phyloP scores from a whole-genome alignment of 2,888 invertebrate genomes.

The Pediacus dermestoides region DNA sequence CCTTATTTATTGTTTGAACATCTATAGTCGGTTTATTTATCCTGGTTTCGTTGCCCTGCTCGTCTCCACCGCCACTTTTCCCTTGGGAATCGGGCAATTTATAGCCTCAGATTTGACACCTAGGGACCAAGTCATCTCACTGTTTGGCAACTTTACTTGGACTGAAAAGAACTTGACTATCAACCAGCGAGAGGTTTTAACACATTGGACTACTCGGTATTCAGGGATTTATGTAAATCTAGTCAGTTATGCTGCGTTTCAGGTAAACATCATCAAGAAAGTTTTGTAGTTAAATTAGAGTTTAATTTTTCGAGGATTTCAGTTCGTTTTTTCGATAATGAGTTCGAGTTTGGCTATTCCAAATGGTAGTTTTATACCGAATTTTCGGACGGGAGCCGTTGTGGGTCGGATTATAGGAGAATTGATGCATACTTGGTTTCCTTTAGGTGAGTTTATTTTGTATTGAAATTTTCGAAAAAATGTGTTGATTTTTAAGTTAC shows the following conservation, averaged over 20 bases:
- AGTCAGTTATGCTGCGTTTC: constrained; percentile 76
- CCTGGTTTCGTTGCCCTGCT: constrained; percentile 83
- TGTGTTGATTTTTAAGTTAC: neutral
- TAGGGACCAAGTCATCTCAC: constrained; percentile 58
- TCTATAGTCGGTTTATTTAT: constrained; percentile 67
- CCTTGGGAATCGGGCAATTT: constrained; percentile 77
- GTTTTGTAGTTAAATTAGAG: constrained; percentile 1
- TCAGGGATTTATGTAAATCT: constrained; percentile 85
- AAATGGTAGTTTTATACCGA: constrained; percentile 94
- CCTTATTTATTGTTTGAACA: constrained; percentile 1
- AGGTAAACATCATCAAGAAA: constrained; percentile 61
- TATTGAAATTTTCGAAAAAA: constrained; percentile 5
- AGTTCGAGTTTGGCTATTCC: constrained; percentile 96
- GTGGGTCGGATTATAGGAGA: constrained; percentile 91
- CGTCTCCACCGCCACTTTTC: constrained; percentile 77
- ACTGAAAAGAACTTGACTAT: constrained; percentile 73
- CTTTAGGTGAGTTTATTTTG: constrained; percentile 48
- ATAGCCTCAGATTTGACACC: constrained; percentile 50
- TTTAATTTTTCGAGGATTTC: constrained; percentile 31
- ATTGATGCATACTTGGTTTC: constrained; percentile 90
- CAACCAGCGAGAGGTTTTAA: constrained; percentile 76
- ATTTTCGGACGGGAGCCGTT: constrained; percentile 94
- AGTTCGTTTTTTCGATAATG: constrained; percentile 85
- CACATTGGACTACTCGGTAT: constrained; percentile 81
- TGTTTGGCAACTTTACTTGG: constrained; percentile 98